Conservation (phyloP, 2,797 vertebrate species). For the Xerus rutilus region DNA sequence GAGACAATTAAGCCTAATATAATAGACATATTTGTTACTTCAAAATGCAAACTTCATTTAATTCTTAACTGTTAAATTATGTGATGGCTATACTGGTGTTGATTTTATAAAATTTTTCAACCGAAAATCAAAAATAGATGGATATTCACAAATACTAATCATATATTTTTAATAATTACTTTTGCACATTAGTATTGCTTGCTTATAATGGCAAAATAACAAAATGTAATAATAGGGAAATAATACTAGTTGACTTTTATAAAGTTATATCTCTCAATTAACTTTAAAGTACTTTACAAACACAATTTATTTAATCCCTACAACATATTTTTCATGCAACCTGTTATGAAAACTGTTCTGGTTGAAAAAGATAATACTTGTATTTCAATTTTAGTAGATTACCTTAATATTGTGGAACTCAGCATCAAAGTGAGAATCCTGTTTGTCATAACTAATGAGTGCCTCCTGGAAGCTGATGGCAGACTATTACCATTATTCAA, state of each 20-base stretch:
- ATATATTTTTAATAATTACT: not conserved
- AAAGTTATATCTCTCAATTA: not conserved
- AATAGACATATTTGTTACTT: not conserved
- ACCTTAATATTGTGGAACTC: conserved; percentile 30
- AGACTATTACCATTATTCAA: conserved; percentile 70
- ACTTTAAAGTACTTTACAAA: conserved; percentile 38
- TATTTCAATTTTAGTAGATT: conserved; percentile 66
- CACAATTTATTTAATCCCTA: conserved; percentile 20
- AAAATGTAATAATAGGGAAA: not conserved
- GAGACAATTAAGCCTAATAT: not conserved
- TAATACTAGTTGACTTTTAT: not conserved
- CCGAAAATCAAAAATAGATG: not conserved
- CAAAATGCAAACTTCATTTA: not conserved
- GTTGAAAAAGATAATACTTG: conserved; percentile 48
- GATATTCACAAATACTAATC: not conserved
- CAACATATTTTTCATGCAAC: not conserved
- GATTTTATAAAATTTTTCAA: not conserved
- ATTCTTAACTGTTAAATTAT: conserved; percentile 1
- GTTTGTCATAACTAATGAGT: conserved; percentile 66
- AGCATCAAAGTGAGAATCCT: not conserved
- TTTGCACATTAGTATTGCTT: not conserved
- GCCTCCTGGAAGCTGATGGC: not conserved
- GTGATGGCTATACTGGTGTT: not conserved
- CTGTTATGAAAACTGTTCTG: conserved; percentile 39
- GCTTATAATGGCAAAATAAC: not conserved